Conservation (phyloP, 1,140 invertebrate genomes). For the Eumaeus atala region DNA sequence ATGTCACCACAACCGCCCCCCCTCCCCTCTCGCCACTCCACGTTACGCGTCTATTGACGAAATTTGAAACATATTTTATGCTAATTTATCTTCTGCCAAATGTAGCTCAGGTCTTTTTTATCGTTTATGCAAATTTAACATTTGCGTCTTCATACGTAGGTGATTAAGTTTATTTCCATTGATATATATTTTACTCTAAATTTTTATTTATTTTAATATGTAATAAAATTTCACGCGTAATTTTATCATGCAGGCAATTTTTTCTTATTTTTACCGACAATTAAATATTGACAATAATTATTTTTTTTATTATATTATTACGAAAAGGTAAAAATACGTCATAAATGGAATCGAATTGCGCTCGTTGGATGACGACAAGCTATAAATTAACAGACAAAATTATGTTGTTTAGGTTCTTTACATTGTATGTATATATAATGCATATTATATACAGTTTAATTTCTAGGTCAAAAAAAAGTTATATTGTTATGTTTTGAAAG, state of each 20-base stretch:
- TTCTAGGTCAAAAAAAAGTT: no score
- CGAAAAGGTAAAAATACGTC: no score
- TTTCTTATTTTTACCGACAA: not conserved
- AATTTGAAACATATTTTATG: conserved; percentile 8
- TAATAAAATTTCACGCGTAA: conserved; percentile 3
- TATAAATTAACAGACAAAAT: no score
- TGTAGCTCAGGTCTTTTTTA: conserved; percentile 6
- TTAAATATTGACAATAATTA: no score
- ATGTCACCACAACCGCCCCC: not conserved
- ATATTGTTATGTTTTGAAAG: no score
- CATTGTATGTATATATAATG: no score
- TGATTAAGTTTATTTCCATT: conserved; percentile 10
- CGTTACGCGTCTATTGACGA: conserved; percentile 3
- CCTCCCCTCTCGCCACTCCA: not conserved
- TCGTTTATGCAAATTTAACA: conserved; percentile 9
- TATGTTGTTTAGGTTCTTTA: no score
- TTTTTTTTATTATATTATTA: no score
- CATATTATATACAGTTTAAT: no score
- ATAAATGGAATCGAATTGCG: no score
- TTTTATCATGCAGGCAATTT: not conserved
- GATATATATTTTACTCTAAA: conserved; percentile 2
- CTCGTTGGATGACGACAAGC: no score
- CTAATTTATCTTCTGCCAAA: conserved; percentile 5
- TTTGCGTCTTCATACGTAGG: conserved; percentile 10
- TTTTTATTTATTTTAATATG: conserved; percentile 9